Evolutionary conservation across 35 echinoderm and acorn worm species (phyloP).

Genomic region (Apostichopus japonicus): DNA sequence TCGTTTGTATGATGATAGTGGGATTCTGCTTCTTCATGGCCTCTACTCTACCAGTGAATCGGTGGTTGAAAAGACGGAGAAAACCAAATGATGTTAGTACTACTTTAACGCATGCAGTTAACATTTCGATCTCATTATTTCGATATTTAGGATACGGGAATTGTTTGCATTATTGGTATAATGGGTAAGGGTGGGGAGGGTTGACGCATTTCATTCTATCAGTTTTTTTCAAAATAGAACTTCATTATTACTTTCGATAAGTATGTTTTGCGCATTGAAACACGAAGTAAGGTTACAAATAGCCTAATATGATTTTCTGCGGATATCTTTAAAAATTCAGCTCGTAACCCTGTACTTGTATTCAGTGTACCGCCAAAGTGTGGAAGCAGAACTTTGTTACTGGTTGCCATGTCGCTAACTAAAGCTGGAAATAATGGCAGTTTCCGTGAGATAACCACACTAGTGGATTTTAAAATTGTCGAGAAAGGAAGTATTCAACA

Average conservation of each 20-base stretch:
- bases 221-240: no score
- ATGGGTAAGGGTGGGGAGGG: no score
- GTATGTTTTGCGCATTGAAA: no score
- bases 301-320: no score
- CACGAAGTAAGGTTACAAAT: no score
- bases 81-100: conserved; percentile 9
- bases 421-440: background rate
- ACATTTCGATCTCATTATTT: no score
- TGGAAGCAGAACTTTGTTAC: conserved; percentile 39
- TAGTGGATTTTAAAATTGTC: conserved; percentile 2
- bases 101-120: no score
- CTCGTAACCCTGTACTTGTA: background rate
- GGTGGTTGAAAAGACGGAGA: conserved; percentile 63
- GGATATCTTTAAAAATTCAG: no score
- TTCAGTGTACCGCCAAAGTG: conserved; percentile 37
- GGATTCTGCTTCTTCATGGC: conserved; percentile 65
- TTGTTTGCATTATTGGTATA: no score
- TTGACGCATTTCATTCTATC: no score
- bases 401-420: background rate
- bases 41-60: conserved; percentile 46
- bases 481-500: background rate
- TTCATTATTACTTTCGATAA: no score
- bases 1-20: conserved; percentile 60
- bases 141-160: no score
- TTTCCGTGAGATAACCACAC: conserved; percentile 10